phyloP scores from a whole-genome alignment of 2,797 vertebrate species.

The Alauda arvensis region DNA sequence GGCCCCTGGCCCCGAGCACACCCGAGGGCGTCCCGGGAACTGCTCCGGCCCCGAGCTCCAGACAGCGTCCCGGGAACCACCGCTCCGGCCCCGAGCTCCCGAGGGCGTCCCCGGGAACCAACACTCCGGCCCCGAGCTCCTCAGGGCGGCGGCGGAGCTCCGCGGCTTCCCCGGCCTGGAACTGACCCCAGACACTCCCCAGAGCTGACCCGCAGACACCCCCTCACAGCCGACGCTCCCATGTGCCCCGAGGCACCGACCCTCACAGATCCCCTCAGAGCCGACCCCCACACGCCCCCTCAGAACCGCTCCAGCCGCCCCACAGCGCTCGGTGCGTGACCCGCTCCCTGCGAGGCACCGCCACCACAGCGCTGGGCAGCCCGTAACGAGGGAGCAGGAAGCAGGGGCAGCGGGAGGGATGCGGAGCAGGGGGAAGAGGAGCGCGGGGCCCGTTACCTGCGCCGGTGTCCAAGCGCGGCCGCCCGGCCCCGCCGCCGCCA shows the following conservation, averaged over 20 bases:
- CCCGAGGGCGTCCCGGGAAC: not conserved
- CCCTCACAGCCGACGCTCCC: no score
- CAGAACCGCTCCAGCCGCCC: not conserved
- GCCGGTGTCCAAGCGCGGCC: not conserved
- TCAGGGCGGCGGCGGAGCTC: not conserved
- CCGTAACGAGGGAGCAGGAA: fast-evolving
- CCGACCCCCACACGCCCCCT: not conserved
- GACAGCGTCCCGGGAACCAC: no score
- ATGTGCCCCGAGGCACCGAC: no score
- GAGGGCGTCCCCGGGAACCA: not conserved
- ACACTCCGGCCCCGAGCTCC: not conserved
- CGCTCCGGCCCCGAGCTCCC: no score
- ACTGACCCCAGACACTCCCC: no score
- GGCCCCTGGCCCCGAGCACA: not conserved
- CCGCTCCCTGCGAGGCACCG: not conserved
- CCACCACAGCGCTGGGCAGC: fast-evolving
- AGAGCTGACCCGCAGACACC: no score
- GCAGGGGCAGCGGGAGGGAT: not conserved
- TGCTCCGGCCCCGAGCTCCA: not conserved
- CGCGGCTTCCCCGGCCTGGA: not conserved
- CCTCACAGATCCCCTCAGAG: no score
- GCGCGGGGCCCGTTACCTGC: not conserved
- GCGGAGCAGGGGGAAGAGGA: fast-evolving
- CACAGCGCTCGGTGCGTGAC: not conserved
- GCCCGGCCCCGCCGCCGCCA: not conserved